Evolutionary conservation across 2,888 invertebrate species (phyloP).

Genomic region (Acleris emargana): DNA sequence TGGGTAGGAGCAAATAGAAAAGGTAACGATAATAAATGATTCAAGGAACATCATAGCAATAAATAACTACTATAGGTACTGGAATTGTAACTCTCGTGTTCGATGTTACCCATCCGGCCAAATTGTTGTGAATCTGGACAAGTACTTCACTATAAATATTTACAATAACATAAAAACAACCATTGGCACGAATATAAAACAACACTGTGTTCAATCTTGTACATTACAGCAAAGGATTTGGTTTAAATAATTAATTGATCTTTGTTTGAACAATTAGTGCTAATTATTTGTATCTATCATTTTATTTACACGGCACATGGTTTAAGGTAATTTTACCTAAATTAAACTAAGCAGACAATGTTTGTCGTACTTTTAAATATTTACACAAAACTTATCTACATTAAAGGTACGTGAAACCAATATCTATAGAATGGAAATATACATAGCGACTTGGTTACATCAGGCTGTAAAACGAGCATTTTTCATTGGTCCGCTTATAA

Average conservation of each 20-base stretch:
- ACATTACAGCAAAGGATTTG: slow-evolving; percentile 79
- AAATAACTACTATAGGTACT: slow-evolving; percentile 1
- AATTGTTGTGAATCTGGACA: slow-evolving; percentile 14
- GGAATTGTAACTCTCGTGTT: background rate
- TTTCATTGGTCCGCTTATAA: slow-evolving; percentile 25
- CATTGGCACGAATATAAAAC: slow-evolving; percentile 72
- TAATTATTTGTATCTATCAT: slow-evolving; percentile 65
- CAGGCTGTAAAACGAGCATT: slow-evolving; percentile 4
- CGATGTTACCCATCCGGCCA: slow-evolving; percentile 12
- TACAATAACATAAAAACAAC: slow-evolving; percentile 42
- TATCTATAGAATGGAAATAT: slow-evolving; percentile 35
- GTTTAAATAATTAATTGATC: slow-evolving; percentile 57
- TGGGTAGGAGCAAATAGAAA: slow-evolving; percentile 6
- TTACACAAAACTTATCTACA: slow-evolving; percentile 70
- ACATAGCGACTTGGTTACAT: slow-evolving; percentile 9
- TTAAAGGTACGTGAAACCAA: slow-evolving; percentile 68
- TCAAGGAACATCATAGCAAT: slow-evolving; percentile 9
- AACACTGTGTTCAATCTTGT: slow-evolving; percentile 65
- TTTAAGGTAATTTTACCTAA: slow-evolving; percentile 60
- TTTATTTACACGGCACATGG: slow-evolving; percentile 79
- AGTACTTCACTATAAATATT: slow-evolving; percentile 32
- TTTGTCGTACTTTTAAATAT: slow-evolving; percentile 65
- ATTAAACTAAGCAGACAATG: slow-evolving; percentile 61
- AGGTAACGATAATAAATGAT: slow-evolving; percentile 29
- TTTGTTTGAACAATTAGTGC: slow-evolving; percentile 50